These are phyloP conservation scores for Halyomorpha halys DNA, from an alignment of 1,140 invertebrate genomes.

Conservation along the genomic window DNA sequence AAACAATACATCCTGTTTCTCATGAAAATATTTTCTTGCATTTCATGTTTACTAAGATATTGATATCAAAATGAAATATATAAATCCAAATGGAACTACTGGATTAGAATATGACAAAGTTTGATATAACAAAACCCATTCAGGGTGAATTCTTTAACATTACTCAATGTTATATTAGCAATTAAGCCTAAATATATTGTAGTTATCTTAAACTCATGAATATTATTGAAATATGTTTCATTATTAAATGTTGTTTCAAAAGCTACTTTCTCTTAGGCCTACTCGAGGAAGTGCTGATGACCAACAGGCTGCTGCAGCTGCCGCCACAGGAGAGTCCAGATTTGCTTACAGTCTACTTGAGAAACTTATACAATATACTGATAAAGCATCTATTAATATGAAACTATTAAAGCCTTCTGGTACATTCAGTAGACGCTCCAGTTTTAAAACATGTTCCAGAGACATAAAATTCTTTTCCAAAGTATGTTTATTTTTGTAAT, in stretches of 20 bases:
- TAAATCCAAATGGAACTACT: too few relatives aligned
- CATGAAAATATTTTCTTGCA: too few relatives aligned
- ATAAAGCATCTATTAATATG: conserved; percentile 95
- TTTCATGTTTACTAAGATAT: too few relatives aligned
- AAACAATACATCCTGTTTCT: too few relatives aligned
- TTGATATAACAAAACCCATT: too few relatives aligned
- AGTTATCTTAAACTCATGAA: too few relatives aligned
- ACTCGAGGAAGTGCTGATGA: conserved; percentile 48
- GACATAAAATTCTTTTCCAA: conserved; percentile 99
- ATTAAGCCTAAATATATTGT: too few relatives aligned
- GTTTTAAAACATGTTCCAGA: conserved; percentile 88
- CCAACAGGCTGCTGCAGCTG: conserved; percentile 59
- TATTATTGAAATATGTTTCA: conserved; percentile 9
- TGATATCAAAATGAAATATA: too few relatives aligned
- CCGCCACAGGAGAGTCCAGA: conserved; percentile 72
- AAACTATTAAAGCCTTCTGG: conserved; percentile 87
- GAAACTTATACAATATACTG: conserved; percentile 93
- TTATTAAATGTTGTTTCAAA: neutral
- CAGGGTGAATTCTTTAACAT: too few relatives aligned
- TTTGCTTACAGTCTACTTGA: conserved; percentile 96
- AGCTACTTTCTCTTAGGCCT: conserved; percentile 39
- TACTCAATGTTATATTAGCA: too few relatives aligned
- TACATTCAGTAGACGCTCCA: conserved; percentile 82
- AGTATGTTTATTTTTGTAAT: conserved; percentile 44
- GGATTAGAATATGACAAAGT: too few relatives aligned